These are phyloP conservation scores for Tethya wilhelma DNA, from an alignment of 37 sponge, comb jelly and placozoan species.

Conservation along the genomic window DNA sequence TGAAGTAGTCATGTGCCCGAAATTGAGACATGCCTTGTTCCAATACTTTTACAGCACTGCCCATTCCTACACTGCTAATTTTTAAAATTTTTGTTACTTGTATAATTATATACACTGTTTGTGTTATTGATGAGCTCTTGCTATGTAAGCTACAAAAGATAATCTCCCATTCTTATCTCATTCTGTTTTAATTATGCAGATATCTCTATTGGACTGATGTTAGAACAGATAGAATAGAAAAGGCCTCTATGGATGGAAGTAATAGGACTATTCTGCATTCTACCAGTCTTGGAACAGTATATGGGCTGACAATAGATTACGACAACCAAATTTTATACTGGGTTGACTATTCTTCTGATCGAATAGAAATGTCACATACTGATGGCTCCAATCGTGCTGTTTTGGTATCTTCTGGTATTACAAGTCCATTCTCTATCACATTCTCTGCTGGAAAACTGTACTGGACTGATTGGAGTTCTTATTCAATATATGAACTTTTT, in stretches of 20 bases:
- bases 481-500: conserved; percentile 17
- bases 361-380: conserved; percentile 41
- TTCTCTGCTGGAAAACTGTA: conserved; percentile 53
- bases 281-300: conserved; percentile 20
- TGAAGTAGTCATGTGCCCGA: too few relatives aligned
- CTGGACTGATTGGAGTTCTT: conserved; percentile 62
- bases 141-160: not conserved
- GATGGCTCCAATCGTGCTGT: conserved; percentile 49
- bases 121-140: not conserved
- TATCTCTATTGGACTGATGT: conserved; percentile 12
- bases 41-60: too few relatives aligned
- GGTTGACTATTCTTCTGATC: conserved; percentile 53
- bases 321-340: conserved; percentile 69
- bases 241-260: conserved; percentile 21
- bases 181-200: not conserved
- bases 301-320: conserved; percentile 64
- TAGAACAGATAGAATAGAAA: conserved; percentile 21
- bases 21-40: too few relatives aligned
- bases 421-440: conserved; percentile 52
- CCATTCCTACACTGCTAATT: too few relatives aligned
- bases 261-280: conserved; percentile 5
- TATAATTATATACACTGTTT: too few relatives aligned
- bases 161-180: too few relatives aligned
- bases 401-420: conserved; percentile 19
- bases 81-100: too few relatives aligned